phyloP scores from a whole-genome alignment of 2,888 invertebrate species.

The Unio pictorum region DNA sequence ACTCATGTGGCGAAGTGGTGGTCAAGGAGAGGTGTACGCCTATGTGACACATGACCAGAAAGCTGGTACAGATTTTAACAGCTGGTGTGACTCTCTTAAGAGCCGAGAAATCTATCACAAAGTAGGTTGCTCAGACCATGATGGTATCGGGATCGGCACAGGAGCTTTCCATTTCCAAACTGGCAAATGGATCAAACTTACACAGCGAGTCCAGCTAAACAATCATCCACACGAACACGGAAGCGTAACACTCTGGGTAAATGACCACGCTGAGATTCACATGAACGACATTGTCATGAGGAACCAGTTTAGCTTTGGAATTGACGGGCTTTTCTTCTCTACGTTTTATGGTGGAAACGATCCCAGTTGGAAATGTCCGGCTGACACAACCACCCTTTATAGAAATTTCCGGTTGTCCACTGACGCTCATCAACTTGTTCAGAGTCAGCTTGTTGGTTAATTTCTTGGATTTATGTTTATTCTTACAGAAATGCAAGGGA shows the following conservation, averaged over 20 bases:
- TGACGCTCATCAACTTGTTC: conserved; percentile 5
- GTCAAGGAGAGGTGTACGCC: conserved; percentile 54
- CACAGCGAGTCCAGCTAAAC: conserved; percentile 49
- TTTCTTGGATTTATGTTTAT: not conserved
- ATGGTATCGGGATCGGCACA: conserved; percentile 21
- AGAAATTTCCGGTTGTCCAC: conserved; percentile 41
- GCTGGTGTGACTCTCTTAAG: conserved; percentile 7
- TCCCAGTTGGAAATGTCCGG: conserved; percentile 37
- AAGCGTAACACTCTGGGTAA: conserved; percentile 38
- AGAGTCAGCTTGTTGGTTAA: conserved; percentile 15
- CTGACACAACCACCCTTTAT: conserved; percentile 48
- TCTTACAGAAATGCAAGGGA: no score
- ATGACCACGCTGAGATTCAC: conserved; percentile 25
- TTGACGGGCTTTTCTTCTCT: conserved; percentile 51
- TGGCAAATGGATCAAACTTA: conserved; percentile 43
- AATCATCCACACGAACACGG: conserved; percentile 40
- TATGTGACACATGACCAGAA: conserved; percentile 44
- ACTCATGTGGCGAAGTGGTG: conserved; percentile 54
- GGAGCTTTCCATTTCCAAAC: conserved; percentile 25
- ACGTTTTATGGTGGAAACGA: conserved; percentile 54
- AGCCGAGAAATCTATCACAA: conserved; percentile 1
- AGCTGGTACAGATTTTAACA: conserved; percentile 7
- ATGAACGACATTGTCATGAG: conserved; percentile 37
- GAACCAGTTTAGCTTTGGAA: conserved; percentile 23
- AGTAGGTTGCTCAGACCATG: conserved; percentile 7